A percentile compares a stretch with the other conserved stretches of the same genome.
These are phyloP conservation scores for Daphoenositta chrysoptera DNA, from an alignment of 2,113 vertebrate genomes.

Conservation along the genomic window DNA sequence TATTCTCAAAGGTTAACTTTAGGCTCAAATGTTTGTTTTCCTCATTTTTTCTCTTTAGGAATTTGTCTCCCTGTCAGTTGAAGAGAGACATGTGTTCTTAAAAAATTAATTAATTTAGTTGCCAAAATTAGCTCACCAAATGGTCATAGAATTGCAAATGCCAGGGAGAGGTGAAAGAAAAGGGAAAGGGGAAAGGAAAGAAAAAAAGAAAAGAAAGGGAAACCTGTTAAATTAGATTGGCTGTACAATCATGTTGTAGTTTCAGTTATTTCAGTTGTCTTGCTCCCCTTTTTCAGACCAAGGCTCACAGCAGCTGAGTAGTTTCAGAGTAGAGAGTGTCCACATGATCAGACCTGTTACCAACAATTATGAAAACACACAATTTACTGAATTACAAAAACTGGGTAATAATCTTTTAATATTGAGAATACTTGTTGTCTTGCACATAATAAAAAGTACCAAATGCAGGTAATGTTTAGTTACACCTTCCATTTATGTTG, in stretches of 20 bases:
- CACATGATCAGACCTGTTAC: neutral
- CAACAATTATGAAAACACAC: neutral
- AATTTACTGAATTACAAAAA: neutral
- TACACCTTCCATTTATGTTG: neutral
- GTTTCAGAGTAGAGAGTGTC: neutral
- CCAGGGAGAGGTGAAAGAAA: neutral
- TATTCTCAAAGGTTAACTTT: neutral
- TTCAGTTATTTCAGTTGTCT: neutral
- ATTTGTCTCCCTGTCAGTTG: neutral
- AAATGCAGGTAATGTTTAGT: neutral
- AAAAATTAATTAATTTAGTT: neutral
- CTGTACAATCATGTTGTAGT: neutral
- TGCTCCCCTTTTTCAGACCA: neutral
- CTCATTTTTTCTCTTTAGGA: neutral
- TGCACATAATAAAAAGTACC: neutral
- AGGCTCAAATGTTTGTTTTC: neutral
- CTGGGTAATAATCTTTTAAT: neutral
- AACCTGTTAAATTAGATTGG: neutral
- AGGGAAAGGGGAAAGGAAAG: too few relatives aligned
- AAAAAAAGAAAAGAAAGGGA: neutral
- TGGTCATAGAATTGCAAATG: neutral
- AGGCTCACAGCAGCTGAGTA: neutral
- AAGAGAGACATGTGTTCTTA: neutral
- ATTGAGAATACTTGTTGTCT: neutral
- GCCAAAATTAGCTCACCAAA: neutral